These are phyloP conservation scores for Pyrrhosoma nymphula DNA, from an alignment of 2,888 invertebrate genomes.

Conservation along the genomic window DNA sequence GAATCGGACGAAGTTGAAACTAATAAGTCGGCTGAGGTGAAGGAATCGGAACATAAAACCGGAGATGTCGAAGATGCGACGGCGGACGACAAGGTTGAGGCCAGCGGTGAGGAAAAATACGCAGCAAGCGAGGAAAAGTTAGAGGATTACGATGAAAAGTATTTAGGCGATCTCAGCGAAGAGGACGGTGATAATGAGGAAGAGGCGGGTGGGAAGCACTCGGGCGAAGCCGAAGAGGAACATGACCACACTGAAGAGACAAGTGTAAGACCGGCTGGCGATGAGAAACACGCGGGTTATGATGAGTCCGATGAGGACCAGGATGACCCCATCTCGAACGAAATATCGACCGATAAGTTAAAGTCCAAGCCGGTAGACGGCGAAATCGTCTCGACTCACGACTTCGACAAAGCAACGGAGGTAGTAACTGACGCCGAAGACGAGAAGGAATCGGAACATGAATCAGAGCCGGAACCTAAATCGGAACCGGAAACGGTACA, in stretches of 20 bases:
- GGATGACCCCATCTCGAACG: neutral
- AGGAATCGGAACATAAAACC: neutral
- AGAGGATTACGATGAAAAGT: neutral
- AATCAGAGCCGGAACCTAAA: neutral
- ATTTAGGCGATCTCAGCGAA: too few relatives aligned
- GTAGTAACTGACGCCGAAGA: neutral
- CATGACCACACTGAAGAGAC: neutral
- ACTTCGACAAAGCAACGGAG: neutral
- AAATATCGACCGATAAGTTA: neutral
- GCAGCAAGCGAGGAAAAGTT: neutral
- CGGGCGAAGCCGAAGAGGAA: neutral
- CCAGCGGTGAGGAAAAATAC: neutral
- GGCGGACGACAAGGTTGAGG: neutral
- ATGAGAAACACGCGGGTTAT: neutral
- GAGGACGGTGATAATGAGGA: neutral
- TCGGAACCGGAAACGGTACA: neutral
- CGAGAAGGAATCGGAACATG: neutral
- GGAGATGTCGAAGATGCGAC: neutral
- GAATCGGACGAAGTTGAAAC: neutral
- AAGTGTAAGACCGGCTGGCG: neutral
- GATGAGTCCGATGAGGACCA: neutral
- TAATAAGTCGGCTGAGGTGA: neutral
- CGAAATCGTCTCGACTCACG: neutral
- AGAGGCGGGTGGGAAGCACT: neutral
- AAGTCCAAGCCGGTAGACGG: neutral